These are phyloP conservation scores for Pogona vitticeps DNA, from an alignment of 2,113 vertebrate species.

Conservation along the genomic window DNA sequence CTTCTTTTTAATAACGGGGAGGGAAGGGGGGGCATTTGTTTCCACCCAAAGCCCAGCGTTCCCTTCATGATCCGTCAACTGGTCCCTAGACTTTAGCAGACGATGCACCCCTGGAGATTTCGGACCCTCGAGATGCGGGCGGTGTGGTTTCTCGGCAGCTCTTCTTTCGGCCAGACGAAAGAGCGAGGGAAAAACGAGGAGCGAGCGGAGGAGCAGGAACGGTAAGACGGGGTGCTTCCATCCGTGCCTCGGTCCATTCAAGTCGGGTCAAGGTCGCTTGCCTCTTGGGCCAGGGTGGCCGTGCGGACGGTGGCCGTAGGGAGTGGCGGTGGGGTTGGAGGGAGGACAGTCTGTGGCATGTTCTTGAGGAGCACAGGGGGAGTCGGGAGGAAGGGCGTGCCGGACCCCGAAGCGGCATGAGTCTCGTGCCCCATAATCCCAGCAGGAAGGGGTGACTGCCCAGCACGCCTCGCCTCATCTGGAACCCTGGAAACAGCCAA, in stretches of 20 bases:
- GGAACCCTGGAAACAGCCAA: background rate
- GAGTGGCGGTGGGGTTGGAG: slow-evolving; percentile 9
- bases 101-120: background rate
- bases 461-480: background rate
- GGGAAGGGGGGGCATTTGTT: background rate
- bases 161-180: background rate
- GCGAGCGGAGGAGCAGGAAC: slow-evolving; percentile 56
- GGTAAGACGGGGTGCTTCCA: slow-evolving; percentile 69
- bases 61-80: background rate
- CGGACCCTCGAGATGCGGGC: background rate
- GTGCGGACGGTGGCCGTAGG: slow-evolving; percentile 25
- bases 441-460: background rate
- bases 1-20: background rate
- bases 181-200: background rate
- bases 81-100: background rate
- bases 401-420: slow-evolving; percentile 74
- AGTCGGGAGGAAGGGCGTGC: slow-evolving; percentile 51
- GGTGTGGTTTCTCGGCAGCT: background rate
- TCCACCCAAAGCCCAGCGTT: background rate
- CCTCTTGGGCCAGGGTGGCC: slow-evolving; percentile 57
- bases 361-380: slow-evolving; percentile 71
- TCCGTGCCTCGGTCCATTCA: slow-evolving; percentile 67
- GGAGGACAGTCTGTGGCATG: slow-evolving; percentile 40
- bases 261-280: slow-evolving; percentile 67
- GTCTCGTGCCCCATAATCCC: slow-evolving; percentile 51